Base-by-base conservation (phyloP, 2,888 invertebrate genomes). In the Orgyia antiqua region DNA sequence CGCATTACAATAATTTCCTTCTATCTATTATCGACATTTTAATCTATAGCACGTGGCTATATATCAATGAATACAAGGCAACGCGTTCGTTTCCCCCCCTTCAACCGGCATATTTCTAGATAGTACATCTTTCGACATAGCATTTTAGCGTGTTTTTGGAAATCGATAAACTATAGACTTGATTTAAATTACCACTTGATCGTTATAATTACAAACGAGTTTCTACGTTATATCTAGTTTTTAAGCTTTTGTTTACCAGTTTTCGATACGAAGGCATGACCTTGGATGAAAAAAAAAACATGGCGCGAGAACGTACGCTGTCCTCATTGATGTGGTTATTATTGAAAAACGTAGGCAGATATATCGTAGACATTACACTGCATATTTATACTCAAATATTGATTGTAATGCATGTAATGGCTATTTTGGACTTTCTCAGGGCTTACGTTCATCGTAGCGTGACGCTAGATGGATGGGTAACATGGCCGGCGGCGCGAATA, bases 401-500 rank as follows among this genome's bases (percentile, higher is more conserved):
- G 70, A 75, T 77, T 72, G 65, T 59, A 65, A 64, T 59, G 53
- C 59, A 57, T 66, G 58, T 63, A 61, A 57, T 56, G 45, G 55
- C 62, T 77, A 76, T 74, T 75, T 76, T 65, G 63, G 64, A 70
- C 70, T 71, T 70, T 74, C 71, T 67, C 63, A 71, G 67, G 65
- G 66, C 63, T 66, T 64, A 62, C 58, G 68, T 66, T 74, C 75
- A 69, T 52, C 60, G 67, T 63, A 79, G 80, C 83, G 74, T 82
- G 83, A 83, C 82, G 84, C 84, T 75, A 69, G 67, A 57, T 67
- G 54, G 63, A 52, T 58, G 51, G 51, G 68, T 74, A 86, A 80
- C 73, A 86, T 86, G 84, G 84, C 83, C 84, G 84, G 82, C 80
- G 64, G 82, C 80, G 64, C 70, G 70, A 76, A 68, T 67, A 75